These are phyloP conservation scores for Drosophila orosa DNA, from an alignment of 1,140 invertebrate genomes.

Conservation along the genomic window DNA sequence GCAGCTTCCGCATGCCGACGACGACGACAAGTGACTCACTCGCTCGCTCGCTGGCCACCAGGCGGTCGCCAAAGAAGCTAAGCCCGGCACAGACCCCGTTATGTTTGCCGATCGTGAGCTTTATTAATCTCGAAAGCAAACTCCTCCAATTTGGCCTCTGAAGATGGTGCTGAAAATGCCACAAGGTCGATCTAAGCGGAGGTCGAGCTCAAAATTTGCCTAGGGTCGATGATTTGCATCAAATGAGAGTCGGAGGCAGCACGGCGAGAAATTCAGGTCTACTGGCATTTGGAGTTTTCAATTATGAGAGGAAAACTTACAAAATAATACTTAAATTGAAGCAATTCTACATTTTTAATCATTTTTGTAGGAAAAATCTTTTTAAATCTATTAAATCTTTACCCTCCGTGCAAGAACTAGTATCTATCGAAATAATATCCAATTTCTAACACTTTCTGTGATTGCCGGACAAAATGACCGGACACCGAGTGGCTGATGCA, in stretches of 20 bases:
- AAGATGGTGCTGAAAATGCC: constrained; percentile 46
- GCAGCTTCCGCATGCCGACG: constrained; percentile 70
- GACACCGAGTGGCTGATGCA: constrained; percentile 13
- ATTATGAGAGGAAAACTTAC: background rate
- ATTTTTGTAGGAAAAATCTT: too few species aligned
- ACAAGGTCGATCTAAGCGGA: constrained; percentile 30
- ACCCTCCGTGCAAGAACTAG: constrained; percentile 1
- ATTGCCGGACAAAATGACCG: constrained; percentile 19
- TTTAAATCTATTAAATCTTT: too few species aligned
- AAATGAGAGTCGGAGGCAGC: background rate
- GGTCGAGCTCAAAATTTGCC: constrained; percentile 30
- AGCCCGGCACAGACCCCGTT: constrained; percentile 52
- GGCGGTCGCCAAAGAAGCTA: constrained; percentile 41
- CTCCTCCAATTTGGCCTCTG: constrained; percentile 39
- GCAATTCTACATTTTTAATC: too few species aligned
- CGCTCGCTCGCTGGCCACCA: background rate
- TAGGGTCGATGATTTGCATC: constrained; percentile 32
- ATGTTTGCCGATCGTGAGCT: constrained; percentile 68
- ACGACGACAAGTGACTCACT: constrained; percentile 66
- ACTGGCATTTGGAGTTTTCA: background rate
- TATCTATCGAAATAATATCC: background rate
- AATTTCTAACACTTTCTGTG: constrained; percentile 26
- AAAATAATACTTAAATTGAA: too few species aligned
- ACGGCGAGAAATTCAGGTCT: background rate
- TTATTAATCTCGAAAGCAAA: constrained; percentile 68